Base-by-base conservation (phyloP, 2,797 vertebrate genomes). In the Cyprinella venusta region DNA sequence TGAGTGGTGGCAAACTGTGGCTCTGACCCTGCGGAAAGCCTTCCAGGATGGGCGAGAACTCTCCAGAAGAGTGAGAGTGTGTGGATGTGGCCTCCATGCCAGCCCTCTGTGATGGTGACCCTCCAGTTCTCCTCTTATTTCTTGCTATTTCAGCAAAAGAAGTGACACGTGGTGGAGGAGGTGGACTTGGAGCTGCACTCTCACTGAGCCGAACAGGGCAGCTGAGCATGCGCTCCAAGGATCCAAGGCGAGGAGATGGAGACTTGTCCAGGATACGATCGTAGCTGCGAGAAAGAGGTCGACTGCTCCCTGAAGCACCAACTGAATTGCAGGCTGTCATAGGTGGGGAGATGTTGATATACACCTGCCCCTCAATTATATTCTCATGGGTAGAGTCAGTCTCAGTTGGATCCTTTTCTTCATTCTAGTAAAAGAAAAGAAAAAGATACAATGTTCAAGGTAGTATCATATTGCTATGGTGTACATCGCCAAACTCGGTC, bases 111-210 rank as follows among this genome's bases (percentile, higher is more conserved):
- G 95, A 94, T 0, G 97, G 97, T 0, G 96, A 96, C 0, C 92
- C 92, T 19, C 93, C 90, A 0, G 59, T 40, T 93, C 94, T 96
- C 7, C 95, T 96, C 80, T 98, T 94, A 85, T 96, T 97, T 59
- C 96, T 95, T 30, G 98, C 97, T 0, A 99, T 95, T 86, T 99
- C 97, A 0, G 97, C 96, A 0, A 99, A 99, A 15, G 98, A 99
- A 1, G 98, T 99, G 79, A 99, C 98, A 6, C 97, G 93, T 0
- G 93, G 95, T 0, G 96, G 95, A 0, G 95, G 91, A 15, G 95
- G 91, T 77, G 87, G 80, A 85, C 76, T 16, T 12, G 80, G 86
- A 42, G 87, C 63, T 13, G 95, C 89, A 50, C 95, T 93, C 67
- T 99, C 97, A 50, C 97, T 98, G 80, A 99, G 93, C 68, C 96